A percentile compares a stretch with the other conserved stretches of the same genome.
Evolutionary conservation across 2,797 vertebrate genomes (phyloP).

Genomic region (Scarus forsteni): DNA sequence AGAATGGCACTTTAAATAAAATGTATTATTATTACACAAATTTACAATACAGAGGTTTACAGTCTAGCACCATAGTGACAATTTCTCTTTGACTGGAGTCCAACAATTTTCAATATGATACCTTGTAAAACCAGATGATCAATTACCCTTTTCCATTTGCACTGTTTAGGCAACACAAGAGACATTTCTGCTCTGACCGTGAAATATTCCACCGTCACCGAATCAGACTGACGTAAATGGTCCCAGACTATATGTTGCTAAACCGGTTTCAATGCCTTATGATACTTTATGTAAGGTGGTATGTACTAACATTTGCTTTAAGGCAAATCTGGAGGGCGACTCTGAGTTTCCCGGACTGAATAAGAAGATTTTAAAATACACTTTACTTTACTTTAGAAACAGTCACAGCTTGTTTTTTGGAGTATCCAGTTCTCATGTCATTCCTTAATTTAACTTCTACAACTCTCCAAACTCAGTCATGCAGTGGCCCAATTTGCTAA

Average conservation of each 20-base stretch:
- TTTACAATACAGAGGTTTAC: background rate
- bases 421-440: conserved; percentile 5
- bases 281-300: background rate
- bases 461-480: conserved; percentile 20
- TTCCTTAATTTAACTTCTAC: conserved; percentile 26
- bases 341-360: background rate
- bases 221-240: conserved; percentile 4
- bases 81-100: background rate
- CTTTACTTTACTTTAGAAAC: background rate
- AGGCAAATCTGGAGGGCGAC: background rate
- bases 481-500: conserved; percentile 37
- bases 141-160: conserved; percentile 17
- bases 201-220: conserved; percentile 30
- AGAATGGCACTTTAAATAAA: no score
- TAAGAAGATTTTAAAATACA: background rate
- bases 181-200: conserved; percentile 3
- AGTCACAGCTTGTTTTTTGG: conserved; percentile 6
- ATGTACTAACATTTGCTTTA: background rate
- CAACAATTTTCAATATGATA: conserved; percentile 1
- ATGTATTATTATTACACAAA: no score
- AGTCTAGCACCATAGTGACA: no score
- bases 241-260: conserved; percentile 3
- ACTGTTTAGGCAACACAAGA: conserved; percentile 53
- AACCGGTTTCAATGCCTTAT: conserved; percentile 40
- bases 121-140: background rate